Conservation (phyloP, 2,888 invertebrate genomes). For the Dolichomitus sp. region DNA sequence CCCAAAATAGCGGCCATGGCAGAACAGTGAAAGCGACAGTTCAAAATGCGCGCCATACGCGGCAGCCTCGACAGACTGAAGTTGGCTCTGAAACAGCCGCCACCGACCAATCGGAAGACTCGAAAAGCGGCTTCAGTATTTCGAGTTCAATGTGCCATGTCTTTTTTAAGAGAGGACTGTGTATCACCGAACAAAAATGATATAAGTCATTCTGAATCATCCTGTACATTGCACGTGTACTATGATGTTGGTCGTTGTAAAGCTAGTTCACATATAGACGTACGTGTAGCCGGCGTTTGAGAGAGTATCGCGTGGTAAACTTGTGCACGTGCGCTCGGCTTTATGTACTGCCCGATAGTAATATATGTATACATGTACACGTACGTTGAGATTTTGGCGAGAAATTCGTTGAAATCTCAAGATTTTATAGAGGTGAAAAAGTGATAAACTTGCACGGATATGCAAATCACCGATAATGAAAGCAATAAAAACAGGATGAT, state of each 20-base stretch:
- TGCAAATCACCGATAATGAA: background rate
- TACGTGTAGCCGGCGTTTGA: constrained; percentile 14
- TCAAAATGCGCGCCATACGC: no score
- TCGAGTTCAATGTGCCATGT: no score
- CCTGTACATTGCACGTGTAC: background rate
- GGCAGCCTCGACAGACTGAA: no score
- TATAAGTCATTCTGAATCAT: no score
- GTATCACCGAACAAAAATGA: no score
- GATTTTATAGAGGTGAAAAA: background rate
- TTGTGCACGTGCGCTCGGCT: constrained; percentile 1
- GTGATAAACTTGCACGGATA: background rate
- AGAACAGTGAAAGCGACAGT: no score
- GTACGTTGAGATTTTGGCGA: background rate
- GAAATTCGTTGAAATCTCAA: background rate
- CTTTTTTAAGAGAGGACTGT: no score
- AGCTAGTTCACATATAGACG: background rate
- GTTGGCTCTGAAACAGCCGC: no score
- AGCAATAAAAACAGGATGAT: background rate
- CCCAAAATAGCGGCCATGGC: no score
- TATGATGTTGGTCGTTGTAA: background rate
- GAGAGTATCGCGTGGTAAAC: background rate
- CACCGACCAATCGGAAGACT: no score
- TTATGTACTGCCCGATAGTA: background rate
- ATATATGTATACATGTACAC: background rate
- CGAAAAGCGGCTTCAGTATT: no score